Percentiles rank a stretch among this genome's conserved stretches.
phyloP scores from a whole-genome alignment of 2,888 invertebrate species.

The Sesia apiformis region DNA sequence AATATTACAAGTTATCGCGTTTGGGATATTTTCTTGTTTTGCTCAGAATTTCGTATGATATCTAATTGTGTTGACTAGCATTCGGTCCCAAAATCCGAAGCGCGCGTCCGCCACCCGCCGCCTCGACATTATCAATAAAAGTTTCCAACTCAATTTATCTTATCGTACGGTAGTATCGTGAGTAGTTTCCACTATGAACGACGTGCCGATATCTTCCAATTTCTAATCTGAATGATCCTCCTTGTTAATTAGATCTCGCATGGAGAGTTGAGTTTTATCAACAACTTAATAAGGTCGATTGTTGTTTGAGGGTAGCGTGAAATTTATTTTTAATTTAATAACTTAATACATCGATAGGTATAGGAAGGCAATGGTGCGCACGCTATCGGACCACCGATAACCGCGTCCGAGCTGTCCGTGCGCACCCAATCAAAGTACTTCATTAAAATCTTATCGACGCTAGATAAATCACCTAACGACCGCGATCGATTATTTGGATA shows the following conservation, averaged over 20 bases:
- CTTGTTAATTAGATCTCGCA: slow-evolving; percentile 53
- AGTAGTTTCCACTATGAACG: slow-evolving; percentile 71
- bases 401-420: slow-evolving; percentile 53
- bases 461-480: slow-evolving; percentile 73
- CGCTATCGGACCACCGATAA: slow-evolving; percentile 60
- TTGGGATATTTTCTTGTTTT: too few species aligned
- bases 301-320: slow-evolving; percentile 19
- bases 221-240: slow-evolving; percentile 71
- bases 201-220: slow-evolving; percentile 70
- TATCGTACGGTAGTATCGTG: slow-evolving; percentile 66
- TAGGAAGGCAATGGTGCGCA: slow-evolving; percentile 59
- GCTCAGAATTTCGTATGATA: too few species aligned
- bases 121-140: slow-evolving; percentile 59
- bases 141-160: slow-evolving; percentile 65
- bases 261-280: slow-evolving; percentile 25
- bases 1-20: too few species aligned
- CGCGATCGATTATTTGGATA: slow-evolving; percentile 72
- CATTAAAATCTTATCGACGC: slow-evolving; percentile 73
- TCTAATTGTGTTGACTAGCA: too few species aligned
- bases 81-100: too few species aligned
- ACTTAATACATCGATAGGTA: slow-evolving; percentile 67
- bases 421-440: slow-evolving; percentile 73
- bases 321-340: slow-evolving; percentile 69
- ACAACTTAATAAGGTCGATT: slow-evolving; percentile 26
- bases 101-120: slow-evolving; percentile 33